phyloP scores from a whole-genome alignment of 2,888 invertebrate genomes.

The Idaea aversata region DNA sequence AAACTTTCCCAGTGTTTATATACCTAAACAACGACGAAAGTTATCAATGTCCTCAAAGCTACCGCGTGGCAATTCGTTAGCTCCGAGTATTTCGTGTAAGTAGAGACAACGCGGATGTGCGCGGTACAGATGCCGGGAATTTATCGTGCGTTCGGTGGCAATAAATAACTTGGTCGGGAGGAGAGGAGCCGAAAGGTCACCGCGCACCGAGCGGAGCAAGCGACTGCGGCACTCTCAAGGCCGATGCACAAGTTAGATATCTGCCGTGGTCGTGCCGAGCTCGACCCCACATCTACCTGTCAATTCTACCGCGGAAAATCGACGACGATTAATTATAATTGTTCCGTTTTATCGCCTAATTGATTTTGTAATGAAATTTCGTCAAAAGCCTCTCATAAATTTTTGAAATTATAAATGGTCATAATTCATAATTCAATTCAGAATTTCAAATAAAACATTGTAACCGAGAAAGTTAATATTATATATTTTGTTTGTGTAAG shows the following conservation, averaged over 20 bases:
- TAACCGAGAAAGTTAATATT: background rate
- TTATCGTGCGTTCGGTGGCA: constrained; percentile 57
- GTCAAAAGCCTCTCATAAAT: background rate
- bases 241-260: constrained; percentile 67
- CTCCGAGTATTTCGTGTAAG: constrained; percentile 36
- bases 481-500: background rate
- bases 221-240: constrained; percentile 61
- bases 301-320: constrained; percentile 35
- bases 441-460: constrained; percentile 8
- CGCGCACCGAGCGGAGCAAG: constrained; percentile 36
- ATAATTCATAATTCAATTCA: background rate
- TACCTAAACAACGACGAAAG: constrained; percentile 12
- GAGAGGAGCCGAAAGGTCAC: constrained; percentile 61
- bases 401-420: background rate
- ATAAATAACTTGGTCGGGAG: constrained; percentile 61
- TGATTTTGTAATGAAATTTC: constrained; percentile 8
- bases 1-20: background rate
- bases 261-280: constrained; percentile 48
- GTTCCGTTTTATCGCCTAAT: constrained; percentile 16
- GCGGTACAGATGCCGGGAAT: constrained; percentile 55
- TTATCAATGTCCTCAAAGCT: constrained; percentile 41
- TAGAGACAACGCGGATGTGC: constrained; percentile 63
- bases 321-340: constrained; percentile 21
- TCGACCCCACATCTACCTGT: constrained; percentile 61
- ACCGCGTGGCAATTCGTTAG: constrained; percentile 42